These are phyloP conservation scores for Meloidogyne floridensis DNA, from an alignment of 1,140 invertebrate species.

Conservation along the genomic window DNA sequence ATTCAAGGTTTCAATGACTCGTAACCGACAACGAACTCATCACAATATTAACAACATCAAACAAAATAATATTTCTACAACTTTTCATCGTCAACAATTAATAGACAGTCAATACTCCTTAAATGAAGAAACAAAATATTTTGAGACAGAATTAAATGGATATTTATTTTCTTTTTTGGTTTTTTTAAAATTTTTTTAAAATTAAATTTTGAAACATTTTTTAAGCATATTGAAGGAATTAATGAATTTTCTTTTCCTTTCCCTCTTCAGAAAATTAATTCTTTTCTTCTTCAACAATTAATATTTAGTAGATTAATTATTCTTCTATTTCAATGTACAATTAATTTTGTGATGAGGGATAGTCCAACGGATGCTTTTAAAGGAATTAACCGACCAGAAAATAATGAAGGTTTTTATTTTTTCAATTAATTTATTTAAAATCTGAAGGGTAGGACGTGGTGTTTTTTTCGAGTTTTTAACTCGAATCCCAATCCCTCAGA, in stretches of 20 bases:
- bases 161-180: not conserved
- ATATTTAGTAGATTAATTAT: slow-evolving; percentile 44
- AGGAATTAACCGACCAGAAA: slow-evolving; percentile 31
- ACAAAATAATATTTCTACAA: not conserved
- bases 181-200: not conserved
- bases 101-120: not conserved
- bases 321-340: slow-evolving; percentile 43
- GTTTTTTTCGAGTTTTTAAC: not conserved
- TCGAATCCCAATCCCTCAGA: too few species aligned
- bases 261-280: not conserved
- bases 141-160: not conserved
- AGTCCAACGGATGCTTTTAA: slow-evolving; percentile 55
- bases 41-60: not conserved
- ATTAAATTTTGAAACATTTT: not conserved
- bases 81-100: not conserved
- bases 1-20: not conserved
- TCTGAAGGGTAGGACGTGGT: too few species aligned
- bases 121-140: slow-evolving; percentile 1
- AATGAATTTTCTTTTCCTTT: not conserved
- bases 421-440: too few species aligned
- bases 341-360: slow-evolving; percentile 47
- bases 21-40: not conserved
- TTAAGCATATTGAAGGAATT: not conserved
- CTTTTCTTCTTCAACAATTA: slow-evolving; percentile 39
- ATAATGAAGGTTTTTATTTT: slow-evolving; percentile 7